Evolutionary conservation across 2,888 invertebrate genomes (phyloP).

Genomic region (Nowickia ferox): DNA sequence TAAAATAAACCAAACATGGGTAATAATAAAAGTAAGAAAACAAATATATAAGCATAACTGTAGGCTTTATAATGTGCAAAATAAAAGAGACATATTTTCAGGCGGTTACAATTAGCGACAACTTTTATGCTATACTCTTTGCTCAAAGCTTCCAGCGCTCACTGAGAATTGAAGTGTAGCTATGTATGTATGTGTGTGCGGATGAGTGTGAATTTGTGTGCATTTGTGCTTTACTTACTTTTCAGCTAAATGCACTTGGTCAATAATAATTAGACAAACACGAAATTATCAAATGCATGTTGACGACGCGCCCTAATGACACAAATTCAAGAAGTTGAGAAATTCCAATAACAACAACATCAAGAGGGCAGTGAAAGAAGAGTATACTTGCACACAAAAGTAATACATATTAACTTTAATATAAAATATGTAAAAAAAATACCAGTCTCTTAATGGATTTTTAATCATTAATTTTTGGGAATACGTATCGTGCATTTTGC

Average conservation of each 20-base stretch:
- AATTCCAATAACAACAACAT: conserved; percentile 36
- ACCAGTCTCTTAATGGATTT: neutral
- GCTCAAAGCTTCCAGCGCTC: neutral
- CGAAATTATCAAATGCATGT: conserved; percentile 68
- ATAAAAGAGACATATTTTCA: conserved; percentile 51
- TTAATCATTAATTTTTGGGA: conserved; percentile 1
- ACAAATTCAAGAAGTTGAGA: conserved; percentile 75
- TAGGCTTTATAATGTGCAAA: conserved; percentile 34
- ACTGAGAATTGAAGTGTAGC: neutral
- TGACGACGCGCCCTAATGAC: conserved; percentile 79
- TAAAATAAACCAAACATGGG: neutral
- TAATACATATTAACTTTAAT: neutral
- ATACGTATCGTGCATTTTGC: too few species aligned
- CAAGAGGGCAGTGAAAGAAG: neutral
- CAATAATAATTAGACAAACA: conserved; percentile 77
- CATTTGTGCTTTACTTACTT: neutral
- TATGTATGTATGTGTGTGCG: neutral
- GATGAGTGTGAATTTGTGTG: neutral
- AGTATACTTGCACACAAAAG: neutral
- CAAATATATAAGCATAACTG: conserved; percentile 47
- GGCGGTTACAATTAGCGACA: conserved; percentile 18
- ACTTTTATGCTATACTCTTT: neutral
- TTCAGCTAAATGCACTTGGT: conserved; percentile 72
- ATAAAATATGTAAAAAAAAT: neutral
- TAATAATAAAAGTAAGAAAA: conserved; percentile 1